phyloP scores from a whole-genome alignment of 35 echinoderm and acorn worm species.

The Apostichopus californicus region DNA sequence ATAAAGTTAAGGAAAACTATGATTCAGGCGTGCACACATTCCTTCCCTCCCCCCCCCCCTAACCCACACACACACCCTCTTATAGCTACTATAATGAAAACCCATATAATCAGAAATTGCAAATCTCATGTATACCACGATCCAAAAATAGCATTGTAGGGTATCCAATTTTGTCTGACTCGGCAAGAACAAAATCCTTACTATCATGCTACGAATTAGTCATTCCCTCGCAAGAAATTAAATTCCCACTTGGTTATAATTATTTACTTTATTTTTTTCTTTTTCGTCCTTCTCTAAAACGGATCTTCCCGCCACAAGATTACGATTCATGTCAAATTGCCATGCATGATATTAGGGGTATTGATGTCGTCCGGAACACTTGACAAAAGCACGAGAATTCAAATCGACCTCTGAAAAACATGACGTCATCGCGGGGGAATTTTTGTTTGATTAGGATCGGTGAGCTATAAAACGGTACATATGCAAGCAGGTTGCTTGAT shows the following conservation, averaged over 20 bases:
- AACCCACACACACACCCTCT: no score
- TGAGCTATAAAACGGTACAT: conserved; percentile 14
- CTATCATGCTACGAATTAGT: background rate
- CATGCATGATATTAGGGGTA: background rate
- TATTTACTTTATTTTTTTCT: background rate
- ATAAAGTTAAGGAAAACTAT: no score
- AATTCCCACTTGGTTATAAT: background rate
- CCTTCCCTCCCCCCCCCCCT: no score
- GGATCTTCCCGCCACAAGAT: background rate
- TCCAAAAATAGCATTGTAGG: no score
- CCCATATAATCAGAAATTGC: no score
- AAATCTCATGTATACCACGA: no score
- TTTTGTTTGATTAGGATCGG: conserved; percentile 24
- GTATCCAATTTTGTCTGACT: background rate
- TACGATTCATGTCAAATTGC: background rate
- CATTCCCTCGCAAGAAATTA: background rate
- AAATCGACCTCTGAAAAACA: background rate
- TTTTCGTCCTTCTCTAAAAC: background rate
- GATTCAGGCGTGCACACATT: no score
- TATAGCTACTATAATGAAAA: no score
- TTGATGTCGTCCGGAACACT: conserved; percentile 28
- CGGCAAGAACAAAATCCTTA: background rate
- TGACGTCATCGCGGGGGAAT: conserved; percentile 45
- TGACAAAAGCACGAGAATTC: background rate
- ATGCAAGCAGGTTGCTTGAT: background rate